A percentile compares a stretch with the other conserved stretches of the same genome.
Conservation (phyloP, 2,888 invertebrate species). For the Ornithoptera alexandrae region DNA sequence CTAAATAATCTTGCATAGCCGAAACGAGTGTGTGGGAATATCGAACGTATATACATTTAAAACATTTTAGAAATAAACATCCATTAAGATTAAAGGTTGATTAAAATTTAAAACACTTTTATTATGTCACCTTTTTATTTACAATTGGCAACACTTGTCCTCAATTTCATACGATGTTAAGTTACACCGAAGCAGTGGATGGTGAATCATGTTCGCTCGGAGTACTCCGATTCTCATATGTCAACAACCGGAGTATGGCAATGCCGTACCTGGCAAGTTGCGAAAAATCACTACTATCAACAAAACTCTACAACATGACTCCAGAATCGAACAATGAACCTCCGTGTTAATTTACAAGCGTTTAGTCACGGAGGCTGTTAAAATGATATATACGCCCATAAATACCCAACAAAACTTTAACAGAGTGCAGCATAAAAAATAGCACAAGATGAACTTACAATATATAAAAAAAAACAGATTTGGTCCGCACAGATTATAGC, state of each 20-base stretch:
- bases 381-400: slow-evolving; percentile 4
- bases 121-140: not conserved
- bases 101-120: not conserved
- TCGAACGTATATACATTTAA: slow-evolving; percentile 20
- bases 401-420: slow-evolving; percentile 6
- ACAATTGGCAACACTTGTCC: too few species aligned
- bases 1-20: slow-evolving; percentile 39
- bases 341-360: too few species aligned
- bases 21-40: slow-evolving; percentile 40
- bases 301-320: too few species aligned
- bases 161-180: too few species aligned
- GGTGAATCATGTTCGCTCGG: too few species aligned
- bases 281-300: too few species aligned
- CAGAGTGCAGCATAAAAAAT: slow-evolving; percentile 13
- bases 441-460: slow-evolving; percentile 14
- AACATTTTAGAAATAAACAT: slow-evolving; percentile 1
- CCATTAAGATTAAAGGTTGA: slow-evolving; percentile 11
- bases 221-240: too few species aligned
- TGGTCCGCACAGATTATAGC: slow-evolving; percentile 24
- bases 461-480: slow-evolving; percentile 23
- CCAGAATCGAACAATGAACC: too few species aligned
- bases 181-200: too few species aligned
- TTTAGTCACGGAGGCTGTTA: not conserved
- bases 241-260: too few species aligned
- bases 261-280: too few species aligned